phyloP scores from a whole-genome alignment of 2,797 vertebrate genomes.

The Falco columbarius region DNA sequence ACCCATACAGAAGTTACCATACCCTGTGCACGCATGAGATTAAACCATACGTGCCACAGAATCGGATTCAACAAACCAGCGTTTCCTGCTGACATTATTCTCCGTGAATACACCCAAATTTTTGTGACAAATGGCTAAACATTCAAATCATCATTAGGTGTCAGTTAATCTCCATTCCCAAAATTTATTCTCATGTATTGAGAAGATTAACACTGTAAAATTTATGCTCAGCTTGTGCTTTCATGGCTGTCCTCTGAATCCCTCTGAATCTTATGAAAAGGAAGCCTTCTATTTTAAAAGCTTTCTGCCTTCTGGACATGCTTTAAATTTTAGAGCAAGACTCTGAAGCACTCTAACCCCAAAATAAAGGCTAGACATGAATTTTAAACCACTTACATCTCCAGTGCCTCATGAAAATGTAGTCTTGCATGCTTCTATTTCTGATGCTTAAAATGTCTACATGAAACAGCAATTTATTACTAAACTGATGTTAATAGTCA shows the following conservation, averaged over 20 bases:
- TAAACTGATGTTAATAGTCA: not conserved
- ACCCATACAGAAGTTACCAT: not conserved
- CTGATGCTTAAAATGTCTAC: not conserved
- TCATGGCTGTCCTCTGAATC: not conserved
- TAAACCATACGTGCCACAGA: not conserved
- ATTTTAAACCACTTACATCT: not conserved
- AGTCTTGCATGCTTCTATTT: not conserved
- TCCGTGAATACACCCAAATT: not conserved
- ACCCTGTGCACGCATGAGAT: not conserved
- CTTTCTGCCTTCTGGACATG: not conserved
- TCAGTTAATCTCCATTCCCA: not conserved
- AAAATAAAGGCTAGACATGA: not conserved
- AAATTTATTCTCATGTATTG: not conserved
- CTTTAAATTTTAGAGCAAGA: not conserved
- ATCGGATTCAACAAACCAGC: not conserved
- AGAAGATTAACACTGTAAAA: conserved; percentile 7
- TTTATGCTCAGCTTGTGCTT: not conserved
- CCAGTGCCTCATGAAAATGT: not conserved
- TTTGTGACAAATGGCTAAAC: not conserved
- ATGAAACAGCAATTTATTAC: not conserved
- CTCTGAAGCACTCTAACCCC: not conserved
- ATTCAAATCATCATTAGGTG: not conserved
- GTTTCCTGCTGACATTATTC: not conserved
- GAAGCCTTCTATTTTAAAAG: not conserved
- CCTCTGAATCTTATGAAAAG: not conserved